phyloP scores from a whole-genome alignment of 2,888 invertebrate species.

The Callosobruchus maculatus region DNA sequence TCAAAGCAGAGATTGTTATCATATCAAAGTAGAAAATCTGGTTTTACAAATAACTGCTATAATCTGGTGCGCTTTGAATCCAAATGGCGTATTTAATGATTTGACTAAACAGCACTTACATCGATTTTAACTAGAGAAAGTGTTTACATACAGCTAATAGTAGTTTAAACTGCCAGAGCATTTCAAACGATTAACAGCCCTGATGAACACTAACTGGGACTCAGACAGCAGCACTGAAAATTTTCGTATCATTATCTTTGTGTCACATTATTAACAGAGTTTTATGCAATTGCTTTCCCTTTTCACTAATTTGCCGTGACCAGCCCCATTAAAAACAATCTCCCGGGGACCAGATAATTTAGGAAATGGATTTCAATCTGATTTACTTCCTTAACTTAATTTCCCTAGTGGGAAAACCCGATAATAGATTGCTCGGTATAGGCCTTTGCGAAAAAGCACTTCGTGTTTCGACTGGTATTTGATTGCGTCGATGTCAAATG shows the following conservation, averaged over 20 bases:
- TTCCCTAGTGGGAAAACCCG: conserved; percentile 12
- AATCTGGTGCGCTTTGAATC: too few species aligned
- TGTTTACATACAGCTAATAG: too few species aligned
- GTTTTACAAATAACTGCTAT: too few species aligned
- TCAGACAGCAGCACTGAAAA: too few species aligned
- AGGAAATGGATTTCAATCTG: conserved; percentile 16
- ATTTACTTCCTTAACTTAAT: conserved; percentile 15
- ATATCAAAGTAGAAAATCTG: too few species aligned
- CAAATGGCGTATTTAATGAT: too few species aligned
- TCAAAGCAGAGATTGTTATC: too few species aligned
- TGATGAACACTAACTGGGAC: too few species aligned
- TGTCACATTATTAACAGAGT: neutral
- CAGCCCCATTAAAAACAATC: neutral
- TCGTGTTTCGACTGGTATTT: neutral
- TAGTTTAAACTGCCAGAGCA: too few species aligned
- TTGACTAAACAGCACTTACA: too few species aligned
- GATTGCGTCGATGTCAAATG: neutral
- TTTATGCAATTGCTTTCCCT: neutral
- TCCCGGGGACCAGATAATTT: conserved; percentile 8
- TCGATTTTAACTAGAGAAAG: too few species aligned
- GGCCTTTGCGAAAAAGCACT: neutral
- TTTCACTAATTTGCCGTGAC: neutral
- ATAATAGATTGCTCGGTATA: neutral
- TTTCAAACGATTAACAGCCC: too few species aligned
- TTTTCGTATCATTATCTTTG: neutral